Conservation (phyloP, 2,797 vertebrate species). For the Myioborus miniatus region DNA sequence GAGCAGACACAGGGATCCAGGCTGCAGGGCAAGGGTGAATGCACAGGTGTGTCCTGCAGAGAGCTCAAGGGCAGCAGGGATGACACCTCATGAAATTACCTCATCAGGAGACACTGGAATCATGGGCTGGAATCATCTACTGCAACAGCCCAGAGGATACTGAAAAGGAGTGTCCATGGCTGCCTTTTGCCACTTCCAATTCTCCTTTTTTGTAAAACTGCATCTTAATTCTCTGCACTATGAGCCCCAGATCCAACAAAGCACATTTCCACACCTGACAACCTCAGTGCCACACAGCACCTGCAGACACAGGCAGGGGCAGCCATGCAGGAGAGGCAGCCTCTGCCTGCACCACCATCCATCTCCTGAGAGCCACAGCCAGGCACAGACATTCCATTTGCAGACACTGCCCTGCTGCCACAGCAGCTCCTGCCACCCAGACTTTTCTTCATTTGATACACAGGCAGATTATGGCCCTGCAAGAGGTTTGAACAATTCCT, state of each 20-base stretch:
- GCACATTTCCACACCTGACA: neutral
- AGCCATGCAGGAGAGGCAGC: fast-evolving
- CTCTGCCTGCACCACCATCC: neutral
- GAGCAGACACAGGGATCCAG: neutral
- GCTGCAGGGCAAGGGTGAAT: neutral
- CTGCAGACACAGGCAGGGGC: neutral
- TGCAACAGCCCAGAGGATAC: neutral
- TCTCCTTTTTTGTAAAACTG: neutral
- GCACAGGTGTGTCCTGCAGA: neutral
- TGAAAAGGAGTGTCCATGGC: neutral
- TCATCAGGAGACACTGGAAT: neutral
- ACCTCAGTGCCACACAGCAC: fast-evolving
- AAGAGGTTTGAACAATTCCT: neutral
- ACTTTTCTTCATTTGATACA: neutral
- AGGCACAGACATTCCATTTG: neutral
- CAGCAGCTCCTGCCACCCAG: neutral
- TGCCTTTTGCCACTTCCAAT: neutral
- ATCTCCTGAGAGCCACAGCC: fast-evolving
- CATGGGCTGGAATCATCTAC: neutral
- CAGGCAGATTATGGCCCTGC: neutral
- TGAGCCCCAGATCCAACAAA: neutral
- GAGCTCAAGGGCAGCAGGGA: neutral
- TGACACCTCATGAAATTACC: neutral
- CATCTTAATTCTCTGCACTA: neutral
- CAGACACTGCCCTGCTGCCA: neutral